A percentile compares a stretch with the other conserved stretches of the same genome.
Conservation (phyloP, 2,797 vertebrate genomes). For the Botia almorhae region DNA sequence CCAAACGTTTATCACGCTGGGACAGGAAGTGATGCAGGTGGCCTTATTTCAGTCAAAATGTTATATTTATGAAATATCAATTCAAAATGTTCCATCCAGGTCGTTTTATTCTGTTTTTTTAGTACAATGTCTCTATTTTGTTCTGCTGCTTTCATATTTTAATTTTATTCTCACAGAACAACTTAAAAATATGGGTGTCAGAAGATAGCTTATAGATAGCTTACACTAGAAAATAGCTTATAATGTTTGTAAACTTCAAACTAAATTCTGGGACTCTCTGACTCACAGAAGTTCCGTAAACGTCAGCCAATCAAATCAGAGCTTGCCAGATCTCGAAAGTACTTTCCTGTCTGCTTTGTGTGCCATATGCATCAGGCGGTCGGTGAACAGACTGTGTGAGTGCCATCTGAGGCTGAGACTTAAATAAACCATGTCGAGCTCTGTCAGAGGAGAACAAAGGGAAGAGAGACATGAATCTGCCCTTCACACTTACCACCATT, state of each 20-base stretch:
- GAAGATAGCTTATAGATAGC: no score
- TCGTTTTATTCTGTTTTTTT: neutral
- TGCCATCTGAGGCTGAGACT: no score
- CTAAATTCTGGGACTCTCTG: no score
- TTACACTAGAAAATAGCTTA: no score
- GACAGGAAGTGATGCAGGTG: conserved; percentile 15
- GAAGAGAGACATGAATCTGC: neutral
- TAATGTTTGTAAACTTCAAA: no score
- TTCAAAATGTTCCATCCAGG: neutral
- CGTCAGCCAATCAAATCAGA: neutral
- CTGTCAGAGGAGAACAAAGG: neutral
- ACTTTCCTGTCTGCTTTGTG: neutral
- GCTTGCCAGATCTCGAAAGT: neutral
- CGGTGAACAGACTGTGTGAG: neutral
- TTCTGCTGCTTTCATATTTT: neutral
- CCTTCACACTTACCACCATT: conserved; percentile 89
- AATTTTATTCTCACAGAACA: neutral
- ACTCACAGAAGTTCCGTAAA: neutral
- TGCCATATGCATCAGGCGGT: neutral
- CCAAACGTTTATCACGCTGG: conserved; percentile 18
- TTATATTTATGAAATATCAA: neutral
- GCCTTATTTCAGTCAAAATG: conserved; percentile 17
- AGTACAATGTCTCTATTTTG: neutral
- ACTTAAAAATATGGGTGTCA: neutral
- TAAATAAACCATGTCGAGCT: conserved; percentile 1